Percentiles rank a stretch among this genome's conserved stretches.
phyloP scores from a whole-genome alignment of 2,797 vertebrate genomes.

The Danionella dracula region DNA sequence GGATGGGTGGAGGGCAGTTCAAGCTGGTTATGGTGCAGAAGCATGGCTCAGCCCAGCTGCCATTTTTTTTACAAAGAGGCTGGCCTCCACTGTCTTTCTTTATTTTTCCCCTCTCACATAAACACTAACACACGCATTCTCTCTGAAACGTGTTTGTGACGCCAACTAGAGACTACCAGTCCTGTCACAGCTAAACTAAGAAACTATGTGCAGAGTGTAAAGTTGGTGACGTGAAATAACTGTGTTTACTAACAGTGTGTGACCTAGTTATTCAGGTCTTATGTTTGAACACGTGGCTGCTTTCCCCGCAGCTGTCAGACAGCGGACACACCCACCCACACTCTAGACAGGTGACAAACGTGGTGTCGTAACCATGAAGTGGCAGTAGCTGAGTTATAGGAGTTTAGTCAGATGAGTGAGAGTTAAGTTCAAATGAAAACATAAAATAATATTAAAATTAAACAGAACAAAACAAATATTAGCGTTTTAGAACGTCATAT shows the following conservation, averaged over 20 bases:
- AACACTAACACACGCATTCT: no score
- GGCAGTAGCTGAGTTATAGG: background rate
- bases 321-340: constrained; percentile 1
- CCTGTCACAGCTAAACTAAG: background rate
- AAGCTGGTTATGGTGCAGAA: constrained; percentile 47
- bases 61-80: constrained; percentile 53
- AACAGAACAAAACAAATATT: no score
- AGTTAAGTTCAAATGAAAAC: background rate
- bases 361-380: background rate
- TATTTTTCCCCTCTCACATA: constrained; percentile 46
- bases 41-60: constrained; percentile 72
- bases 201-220: background rate
- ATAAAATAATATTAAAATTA: no score
- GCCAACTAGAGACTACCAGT: constrained; percentile 62
- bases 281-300: constrained; percentile 52
- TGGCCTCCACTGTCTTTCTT: constrained; percentile 43
- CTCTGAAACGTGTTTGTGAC: no score
- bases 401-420: background rate
- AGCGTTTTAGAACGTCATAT: no score
- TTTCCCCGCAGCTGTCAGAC: constrained; percentile 58
- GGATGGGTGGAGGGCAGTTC: no score
- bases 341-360: background rate
- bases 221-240: background rate
- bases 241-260: constrained; percentile 44
- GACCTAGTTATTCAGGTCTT: constrained; percentile 60